Evolutionary conservation across 2,113 vertebrate genomes (phyloP).

Genomic region (Indri indri): DNA sequence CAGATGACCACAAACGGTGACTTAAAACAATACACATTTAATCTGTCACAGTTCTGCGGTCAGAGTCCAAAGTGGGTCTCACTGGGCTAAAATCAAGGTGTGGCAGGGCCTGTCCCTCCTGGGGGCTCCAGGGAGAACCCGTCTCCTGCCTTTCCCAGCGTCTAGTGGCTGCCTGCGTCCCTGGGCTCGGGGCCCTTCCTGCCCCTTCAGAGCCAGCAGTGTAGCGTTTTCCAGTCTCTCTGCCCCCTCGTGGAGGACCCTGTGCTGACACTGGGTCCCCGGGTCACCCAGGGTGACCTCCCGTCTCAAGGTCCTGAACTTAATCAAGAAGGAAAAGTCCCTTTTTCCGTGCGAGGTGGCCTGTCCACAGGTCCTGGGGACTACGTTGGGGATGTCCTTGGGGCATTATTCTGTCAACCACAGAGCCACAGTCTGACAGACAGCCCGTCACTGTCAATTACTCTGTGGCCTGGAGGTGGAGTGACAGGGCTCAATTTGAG

Average conservation of each 20-base stretch:
- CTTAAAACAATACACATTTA: background rate
- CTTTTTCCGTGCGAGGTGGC: background rate
- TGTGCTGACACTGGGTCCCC: background rate
- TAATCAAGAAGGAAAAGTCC: background rate
- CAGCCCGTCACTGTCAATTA: background rate
- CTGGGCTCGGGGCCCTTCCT: fast-evolving
- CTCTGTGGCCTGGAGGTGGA: background rate
- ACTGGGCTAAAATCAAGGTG: fast-evolving
- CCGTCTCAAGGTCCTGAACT: background rate
- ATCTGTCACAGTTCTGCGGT: too few relatives aligned
- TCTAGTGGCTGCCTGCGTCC: fast-evolving
- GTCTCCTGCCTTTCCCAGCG: too few relatives aligned
- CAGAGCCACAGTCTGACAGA: too few relatives aligned
- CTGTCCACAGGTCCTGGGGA: background rate
- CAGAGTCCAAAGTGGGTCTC: fast-evolving
- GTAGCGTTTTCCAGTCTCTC: fast-evolving
- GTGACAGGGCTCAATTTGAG: background rate
- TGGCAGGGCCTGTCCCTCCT: background rate
- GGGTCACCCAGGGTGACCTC: too few relatives aligned
- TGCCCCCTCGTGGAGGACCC: background rate
- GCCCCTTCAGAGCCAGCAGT: background rate
- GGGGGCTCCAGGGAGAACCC: fast-evolving
- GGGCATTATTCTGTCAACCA: background rate
- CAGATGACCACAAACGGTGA: background rate
- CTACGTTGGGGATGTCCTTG: background rate